These are phyloP conservation scores for Panthera tigris DNA, from an alignment of 2,113 vertebrate genomes.

Conservation along the genomic window DNA sequence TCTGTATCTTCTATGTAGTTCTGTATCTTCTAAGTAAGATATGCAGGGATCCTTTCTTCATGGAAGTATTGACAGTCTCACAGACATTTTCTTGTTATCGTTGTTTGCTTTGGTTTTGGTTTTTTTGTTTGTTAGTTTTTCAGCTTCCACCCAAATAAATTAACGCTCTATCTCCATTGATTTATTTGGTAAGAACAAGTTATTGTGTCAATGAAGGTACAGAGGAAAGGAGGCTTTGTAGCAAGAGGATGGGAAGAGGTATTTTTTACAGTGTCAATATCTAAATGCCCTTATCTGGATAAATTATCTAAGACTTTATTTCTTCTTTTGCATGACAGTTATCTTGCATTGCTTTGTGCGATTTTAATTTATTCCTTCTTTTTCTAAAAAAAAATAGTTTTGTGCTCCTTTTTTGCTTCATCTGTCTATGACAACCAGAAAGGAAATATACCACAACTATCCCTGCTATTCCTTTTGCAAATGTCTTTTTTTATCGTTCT, in stretches of 20 bases:
- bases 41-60: not conserved
- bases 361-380: not conserved
- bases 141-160: not conserved
- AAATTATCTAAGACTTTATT: not conserved
- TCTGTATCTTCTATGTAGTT: not conserved
- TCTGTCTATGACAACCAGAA: not conserved
- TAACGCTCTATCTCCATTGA: not conserved
- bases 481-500: not conserved
- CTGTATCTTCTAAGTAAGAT: not conserved
- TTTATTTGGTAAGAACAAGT: not conserved
- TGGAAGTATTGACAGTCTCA: not conserved
- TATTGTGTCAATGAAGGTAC: not conserved
- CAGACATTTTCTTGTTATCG: not conserved
- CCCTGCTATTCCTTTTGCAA: not conserved
- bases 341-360: not conserved
- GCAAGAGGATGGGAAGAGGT: not conserved
- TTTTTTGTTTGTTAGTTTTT: not conserved
- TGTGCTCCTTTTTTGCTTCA: not conserved
- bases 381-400: not conserved
- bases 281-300: not conserved
- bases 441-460: not conserved
- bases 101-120: not conserved
- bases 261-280: not conserved
- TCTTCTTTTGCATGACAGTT: not conserved
- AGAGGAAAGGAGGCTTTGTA: not conserved